Percentiles rank a stretch among this genome's conserved stretches.
Evolutionary conservation across 2,888 invertebrate species (phyloP).

Genomic region (Epirrhoe alternata): DNA sequence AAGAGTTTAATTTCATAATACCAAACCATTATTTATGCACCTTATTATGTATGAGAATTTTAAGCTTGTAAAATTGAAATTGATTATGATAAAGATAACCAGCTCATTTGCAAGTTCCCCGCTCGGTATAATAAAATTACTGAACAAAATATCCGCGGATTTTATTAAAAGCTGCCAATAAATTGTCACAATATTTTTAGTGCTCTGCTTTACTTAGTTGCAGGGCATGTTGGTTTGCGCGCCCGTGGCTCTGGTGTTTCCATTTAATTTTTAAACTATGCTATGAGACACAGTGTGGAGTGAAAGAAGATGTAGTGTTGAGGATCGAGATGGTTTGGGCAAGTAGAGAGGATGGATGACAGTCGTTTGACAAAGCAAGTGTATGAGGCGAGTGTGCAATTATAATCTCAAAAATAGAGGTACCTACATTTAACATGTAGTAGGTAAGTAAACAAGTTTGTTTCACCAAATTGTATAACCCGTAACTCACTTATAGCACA

Average conservation of each 20-base stretch:
- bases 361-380: no score
- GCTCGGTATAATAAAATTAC: constrained; percentile 15
- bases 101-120: constrained; percentile 11
- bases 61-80: not conserved
- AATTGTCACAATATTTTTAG: constrained; percentile 12
- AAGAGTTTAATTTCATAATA: not conserved
- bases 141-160: constrained; percentile 16
- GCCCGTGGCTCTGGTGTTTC: not conserved
- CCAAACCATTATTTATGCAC: not conserved
- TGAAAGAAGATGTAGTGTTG: no score
- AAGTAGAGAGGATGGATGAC: no score
- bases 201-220: constrained; percentile 11
- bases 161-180: constrained; percentile 19
- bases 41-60: not conserved
- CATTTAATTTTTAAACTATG: constrained; percentile 13
- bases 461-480: constrained; percentile 22
- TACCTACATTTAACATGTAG: no score
- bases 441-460: constrained; percentile 1
- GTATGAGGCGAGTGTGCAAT: no score
- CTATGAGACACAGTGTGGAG: no score
- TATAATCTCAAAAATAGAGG: not conserved
- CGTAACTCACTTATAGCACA: constrained; percentile 24
- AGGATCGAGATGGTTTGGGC: no score
- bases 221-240: constrained; percentile 7
- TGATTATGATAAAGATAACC: constrained; percentile 8